A percentile compares a stretch with the other conserved stretches of the same genome.
phyloP scores from a whole-genome alignment of 37 sponge, comb jelly and placozoan species.

The Halichondria panicea region DNA sequence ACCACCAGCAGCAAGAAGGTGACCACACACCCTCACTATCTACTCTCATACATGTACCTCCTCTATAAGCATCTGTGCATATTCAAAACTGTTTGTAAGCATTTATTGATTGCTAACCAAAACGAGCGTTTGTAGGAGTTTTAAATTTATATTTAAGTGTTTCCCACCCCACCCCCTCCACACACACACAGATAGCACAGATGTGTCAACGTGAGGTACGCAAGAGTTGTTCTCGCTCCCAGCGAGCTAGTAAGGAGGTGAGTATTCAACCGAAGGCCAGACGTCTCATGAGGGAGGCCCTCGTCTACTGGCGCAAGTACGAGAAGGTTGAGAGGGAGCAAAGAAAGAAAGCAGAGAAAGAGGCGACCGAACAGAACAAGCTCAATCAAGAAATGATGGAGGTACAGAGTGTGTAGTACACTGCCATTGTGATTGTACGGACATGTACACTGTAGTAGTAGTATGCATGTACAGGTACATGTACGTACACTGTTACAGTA shows the following conservation, averaged over 20 bases:
- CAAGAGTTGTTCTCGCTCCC: constrained; percentile 55
- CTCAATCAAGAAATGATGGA: constrained; percentile 89
- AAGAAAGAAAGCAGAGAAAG: constrained; percentile 86
- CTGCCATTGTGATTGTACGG: constrained; percentile 4
- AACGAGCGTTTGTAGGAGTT: not conserved
- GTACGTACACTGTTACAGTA: not conserved
- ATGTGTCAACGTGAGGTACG: constrained; percentile 85
- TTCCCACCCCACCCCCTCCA: not conserved
- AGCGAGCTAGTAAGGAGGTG: constrained; percentile 67
- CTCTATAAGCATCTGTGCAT: too few relatives aligned
- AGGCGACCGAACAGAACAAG: constrained; percentile 84
- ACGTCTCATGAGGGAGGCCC: constrained; percentile 80
- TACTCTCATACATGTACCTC: too few relatives aligned
- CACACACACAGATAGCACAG: constrained; percentile 62
- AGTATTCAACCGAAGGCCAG: constrained; percentile 69
- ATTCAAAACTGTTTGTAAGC: too few relatives aligned
- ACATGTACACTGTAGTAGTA: not conserved
- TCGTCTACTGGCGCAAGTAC: constrained; percentile 85
- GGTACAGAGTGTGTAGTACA: constrained; percentile 13
- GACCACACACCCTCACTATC: too few relatives aligned
- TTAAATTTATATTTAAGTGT: too few relatives aligned
- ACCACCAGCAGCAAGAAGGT: constrained; percentile 62
- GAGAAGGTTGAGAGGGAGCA: constrained; percentile 92
- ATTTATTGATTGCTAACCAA: not conserved
- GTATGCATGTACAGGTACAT: not conserved